Evolutionary conservation across 2,797 vertebrate genomes (phyloP).

Genomic region (Pangasius mekongensis): DNA sequence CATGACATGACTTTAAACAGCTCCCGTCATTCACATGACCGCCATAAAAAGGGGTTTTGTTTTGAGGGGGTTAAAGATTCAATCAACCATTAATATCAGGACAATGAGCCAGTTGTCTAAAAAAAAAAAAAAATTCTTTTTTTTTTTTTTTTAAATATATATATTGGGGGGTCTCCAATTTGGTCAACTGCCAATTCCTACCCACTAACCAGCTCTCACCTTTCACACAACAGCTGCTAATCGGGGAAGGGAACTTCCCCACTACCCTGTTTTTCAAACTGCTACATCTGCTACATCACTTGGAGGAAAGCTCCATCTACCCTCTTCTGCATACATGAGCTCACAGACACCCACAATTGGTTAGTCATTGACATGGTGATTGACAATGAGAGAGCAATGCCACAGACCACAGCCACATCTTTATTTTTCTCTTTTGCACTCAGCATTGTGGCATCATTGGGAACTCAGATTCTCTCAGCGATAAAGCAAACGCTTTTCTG

Average conservation of each 20-base stretch:
- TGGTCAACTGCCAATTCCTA: too few species aligned
- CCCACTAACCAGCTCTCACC: background rate
- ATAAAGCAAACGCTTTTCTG: background rate
- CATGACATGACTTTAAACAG: background rate
- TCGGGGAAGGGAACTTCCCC: too few species aligned
- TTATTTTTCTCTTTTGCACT: background rate
- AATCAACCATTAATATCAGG: background rate
- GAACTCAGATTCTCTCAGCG: background rate
- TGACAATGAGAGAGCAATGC: background rate
- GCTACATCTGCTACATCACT: background rate
- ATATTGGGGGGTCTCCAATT: background rate
- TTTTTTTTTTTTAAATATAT: background rate
- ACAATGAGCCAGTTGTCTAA: slow-evolving; percentile 3
- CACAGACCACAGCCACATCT: background rate
- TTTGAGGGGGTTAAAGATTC: background rate
- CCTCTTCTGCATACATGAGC: background rate
- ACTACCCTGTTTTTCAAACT: background rate
- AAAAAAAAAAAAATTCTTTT: background rate
- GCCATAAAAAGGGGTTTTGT: background rate
- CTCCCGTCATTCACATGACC: background rate
- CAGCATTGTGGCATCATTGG: background rate
- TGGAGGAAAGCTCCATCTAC: background rate
- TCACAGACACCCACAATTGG: background rate
- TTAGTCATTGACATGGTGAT: background rate
- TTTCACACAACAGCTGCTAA: background rate